phyloP scores from a whole-genome alignment of 2,797 vertebrate genomes.

The Coracias cyanogaster region DNA sequence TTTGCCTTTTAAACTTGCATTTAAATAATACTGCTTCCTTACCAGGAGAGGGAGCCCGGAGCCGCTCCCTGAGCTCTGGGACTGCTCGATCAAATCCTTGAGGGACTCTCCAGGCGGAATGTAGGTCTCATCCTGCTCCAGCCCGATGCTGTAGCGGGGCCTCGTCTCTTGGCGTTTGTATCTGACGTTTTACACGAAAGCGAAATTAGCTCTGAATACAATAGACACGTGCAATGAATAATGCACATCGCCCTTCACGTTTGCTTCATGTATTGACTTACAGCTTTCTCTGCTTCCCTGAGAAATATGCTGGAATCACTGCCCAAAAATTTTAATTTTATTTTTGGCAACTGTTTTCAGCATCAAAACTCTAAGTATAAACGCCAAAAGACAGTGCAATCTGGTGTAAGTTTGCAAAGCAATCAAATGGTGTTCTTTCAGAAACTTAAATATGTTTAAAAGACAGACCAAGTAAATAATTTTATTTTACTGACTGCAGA shows the following conservation, averaged over 20 bases:
- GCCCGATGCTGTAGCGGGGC: slow-evolving; percentile 90
- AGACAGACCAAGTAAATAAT: neutral
- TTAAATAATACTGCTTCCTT: slow-evolving; percentile 37
- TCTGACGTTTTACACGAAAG: slow-evolving; percentile 70
- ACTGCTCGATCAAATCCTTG: slow-evolving; percentile 94
- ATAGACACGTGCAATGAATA: neutral
- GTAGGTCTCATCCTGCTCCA: slow-evolving; percentile 92
- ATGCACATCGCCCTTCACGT: neutral
- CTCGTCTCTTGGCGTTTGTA: slow-evolving; percentile 89
- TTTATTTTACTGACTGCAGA: neutral
- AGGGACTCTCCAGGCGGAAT: slow-evolving; percentile 92
- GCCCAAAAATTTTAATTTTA: neutral
- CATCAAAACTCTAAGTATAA: neutral
- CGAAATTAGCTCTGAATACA: neutral
- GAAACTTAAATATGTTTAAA: neutral
- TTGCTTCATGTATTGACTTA: neutral
- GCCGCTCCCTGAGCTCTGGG: slow-evolving; percentile 96
- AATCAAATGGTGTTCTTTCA: neutral
- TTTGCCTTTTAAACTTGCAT: neutral
- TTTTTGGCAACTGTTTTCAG: neutral
- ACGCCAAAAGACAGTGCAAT: neutral
- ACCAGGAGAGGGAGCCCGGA: slow-evolving; percentile 99
- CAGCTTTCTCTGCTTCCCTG: neutral
- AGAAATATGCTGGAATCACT: neutral
- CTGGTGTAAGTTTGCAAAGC: neutral